Percentiles rank a stretch among this genome's conserved stretches.
Conservation (phyloP, 1,140 invertebrate genomes). For the Drosophila navojoa region DNA sequence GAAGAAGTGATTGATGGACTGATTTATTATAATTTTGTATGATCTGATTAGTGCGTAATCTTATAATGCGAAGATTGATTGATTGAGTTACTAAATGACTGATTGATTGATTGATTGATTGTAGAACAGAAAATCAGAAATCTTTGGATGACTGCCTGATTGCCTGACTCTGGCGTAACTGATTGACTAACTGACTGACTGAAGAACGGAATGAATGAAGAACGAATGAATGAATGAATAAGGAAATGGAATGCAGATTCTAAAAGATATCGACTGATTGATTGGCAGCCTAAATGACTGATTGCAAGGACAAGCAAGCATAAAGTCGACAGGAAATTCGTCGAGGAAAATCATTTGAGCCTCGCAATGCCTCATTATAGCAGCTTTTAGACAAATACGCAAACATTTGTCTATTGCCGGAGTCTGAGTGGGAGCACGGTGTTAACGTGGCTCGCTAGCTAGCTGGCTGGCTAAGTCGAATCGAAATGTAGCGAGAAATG, state of each 20-base stretch:
- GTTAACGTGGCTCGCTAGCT: not conserved
- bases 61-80: too few relatives aligned
- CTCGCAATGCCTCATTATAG: not conserved
- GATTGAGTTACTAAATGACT: not conserved
- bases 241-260: too few relatives aligned
- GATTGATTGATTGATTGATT: not conserved
- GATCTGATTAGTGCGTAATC: too few relatives aligned
- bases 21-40: too few relatives aligned
- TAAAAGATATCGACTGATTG: not conserved
- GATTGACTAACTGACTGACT: too few relatives aligned
- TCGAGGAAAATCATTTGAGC: too few relatives aligned
- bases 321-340: too few relatives aligned
- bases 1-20: too few relatives aligned
- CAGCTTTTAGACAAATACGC: not conserved
- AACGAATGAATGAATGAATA: too few relatives aligned
- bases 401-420: not conserved
- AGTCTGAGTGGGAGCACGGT: not conserved
- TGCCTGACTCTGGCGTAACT: too few relatives aligned
- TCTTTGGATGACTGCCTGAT: not conserved
- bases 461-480: conserved; percentile 1
- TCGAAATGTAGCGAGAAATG: conserved; percentile 8
- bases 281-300: not conserved
- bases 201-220: too few relatives aligned
- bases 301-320: not conserved
- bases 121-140: too few relatives aligned